These are phyloP conservation scores for Staurois parvus DNA, from an alignment of 2,797 vertebrate genomes.

Conservation along the genomic window DNA sequence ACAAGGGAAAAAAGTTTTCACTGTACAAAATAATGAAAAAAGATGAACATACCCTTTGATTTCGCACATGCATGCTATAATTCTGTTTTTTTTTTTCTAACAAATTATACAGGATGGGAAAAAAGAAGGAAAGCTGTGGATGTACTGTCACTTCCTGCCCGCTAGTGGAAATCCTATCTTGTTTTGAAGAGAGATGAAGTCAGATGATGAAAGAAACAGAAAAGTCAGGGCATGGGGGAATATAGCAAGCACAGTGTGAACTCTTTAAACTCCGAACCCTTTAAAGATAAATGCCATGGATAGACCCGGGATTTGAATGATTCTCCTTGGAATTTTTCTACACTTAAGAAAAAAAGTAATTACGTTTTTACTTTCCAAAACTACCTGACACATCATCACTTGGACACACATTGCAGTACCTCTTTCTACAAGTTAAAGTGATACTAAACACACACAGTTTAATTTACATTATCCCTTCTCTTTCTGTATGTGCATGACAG, in stretches of 20 bases:
- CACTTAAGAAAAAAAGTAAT: too few species aligned
- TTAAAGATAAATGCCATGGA: conserved; percentile 1
- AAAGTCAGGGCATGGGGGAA: conserved; percentile 11
- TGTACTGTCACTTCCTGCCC: conserved; percentile 24
- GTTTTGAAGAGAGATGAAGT: conserved; percentile 45
- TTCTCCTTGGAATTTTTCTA: not conserved
- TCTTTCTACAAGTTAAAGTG: not conserved
- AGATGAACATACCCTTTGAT: too few species aligned
- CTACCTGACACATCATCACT: not conserved
- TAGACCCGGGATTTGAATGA: not conserved
- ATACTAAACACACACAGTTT: too few species aligned
- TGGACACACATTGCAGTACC: not conserved
- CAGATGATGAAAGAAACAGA: conserved; percentile 53
- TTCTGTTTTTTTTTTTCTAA: not conserved
- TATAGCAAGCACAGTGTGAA: not conserved
- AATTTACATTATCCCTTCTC: too few species aligned
- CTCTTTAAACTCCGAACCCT: not conserved
- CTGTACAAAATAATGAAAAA: too few species aligned
- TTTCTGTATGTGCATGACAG: too few species aligned
- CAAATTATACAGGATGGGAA: conserved; percentile 16
- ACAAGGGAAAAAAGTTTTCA: too few species aligned
- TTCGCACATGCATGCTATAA: not conserved
- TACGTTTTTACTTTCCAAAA: too few species aligned
- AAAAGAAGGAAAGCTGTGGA: conserved; percentile 4
- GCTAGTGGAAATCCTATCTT: conserved; percentile 50